Evolutionary conservation across 2,888 invertebrate species (phyloP), one percentile per base, ranked within the genome.

Genomic region (Bibio marci): DNA sequence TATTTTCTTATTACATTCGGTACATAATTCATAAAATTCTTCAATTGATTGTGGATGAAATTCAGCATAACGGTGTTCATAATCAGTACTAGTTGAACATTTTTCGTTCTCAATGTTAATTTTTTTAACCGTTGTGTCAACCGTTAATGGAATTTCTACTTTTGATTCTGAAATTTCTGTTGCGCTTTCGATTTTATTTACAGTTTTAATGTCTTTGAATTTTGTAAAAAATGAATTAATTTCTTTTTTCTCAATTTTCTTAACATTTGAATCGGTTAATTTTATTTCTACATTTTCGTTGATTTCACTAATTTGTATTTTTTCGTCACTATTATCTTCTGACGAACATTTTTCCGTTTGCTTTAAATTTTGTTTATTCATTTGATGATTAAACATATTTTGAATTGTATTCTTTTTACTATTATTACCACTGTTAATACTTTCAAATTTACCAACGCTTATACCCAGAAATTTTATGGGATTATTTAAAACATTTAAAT

Each of bases 391-490:
- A 50, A 77, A 77, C 57, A 72, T 73, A 41, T 70, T 65, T 32
- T 67, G 61, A 34, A 76, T 67, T 40, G 65, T 69, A 46, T 62
- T 70, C 7, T 64, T 66, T 44, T 67, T 69, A n/a, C n/a, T n/a
- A n/a, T n/a, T n/a, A n/a, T n/a, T 10, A 67, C 64, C n/a, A n/a
- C 7, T 2, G 31, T 26, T 2, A 37, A 61, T 58, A 35, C 73
- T 70, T 56, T 77, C 75, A 58, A 87, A 87, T 55, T 85, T 83
- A 1, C 80, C 75, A 12, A 76, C 80, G 52, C 79, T 80, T n/a
- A 87, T 66, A 1, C 82, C 80, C 14, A 87, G 59, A 56, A 73
- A 77, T 43, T 69, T 74, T 13, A 86, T 67, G 1, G 74, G 66
- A 47, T 75, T 69, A 44, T 59, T 55, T 51, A 63, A 45, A 0